These are phyloP conservation scores for Vannuccia rotundouncinata DNA, from an alignment of 2,888 invertebrate species.

Conservation along the genomic window DNA sequence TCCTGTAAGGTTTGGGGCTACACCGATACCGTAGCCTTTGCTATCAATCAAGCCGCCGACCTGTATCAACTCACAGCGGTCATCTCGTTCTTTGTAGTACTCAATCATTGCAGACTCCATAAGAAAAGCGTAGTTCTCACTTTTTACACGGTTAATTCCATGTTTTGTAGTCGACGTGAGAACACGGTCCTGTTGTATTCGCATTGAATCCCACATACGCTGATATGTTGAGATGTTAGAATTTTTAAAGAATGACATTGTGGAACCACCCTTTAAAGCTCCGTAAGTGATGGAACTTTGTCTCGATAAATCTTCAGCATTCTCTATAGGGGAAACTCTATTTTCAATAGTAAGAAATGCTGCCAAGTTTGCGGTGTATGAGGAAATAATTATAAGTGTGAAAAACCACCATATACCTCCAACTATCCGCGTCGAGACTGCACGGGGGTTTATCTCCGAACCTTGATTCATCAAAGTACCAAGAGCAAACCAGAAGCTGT, in stretches of 20 bases:
- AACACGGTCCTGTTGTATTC: slow-evolving; percentile 57
- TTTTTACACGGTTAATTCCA: slow-evolving; percentile 72
- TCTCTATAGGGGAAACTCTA: slow-evolving; percentile 88
- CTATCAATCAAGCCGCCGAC: slow-evolving; percentile 80
- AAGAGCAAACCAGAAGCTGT: slow-evolving; percentile 57
- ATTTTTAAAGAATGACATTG: slow-evolving; percentile 81
- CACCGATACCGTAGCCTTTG: slow-evolving; percentile 88
- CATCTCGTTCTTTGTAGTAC: slow-evolving; percentile 61
- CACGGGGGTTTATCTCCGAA: slow-evolving; percentile 64
- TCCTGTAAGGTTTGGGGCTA: slow-evolving; percentile 71
- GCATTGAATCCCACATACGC: slow-evolving; percentile 18
- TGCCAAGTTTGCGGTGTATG: slow-evolving; percentile 93
- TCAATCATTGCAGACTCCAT: slow-evolving; percentile 98
- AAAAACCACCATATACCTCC: slow-evolving; percentile 96
- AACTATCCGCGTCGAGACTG: slow-evolving; percentile 74
- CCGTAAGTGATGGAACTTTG: slow-evolving; percentile 90
- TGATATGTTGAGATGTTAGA: slow-evolving; percentile 60
- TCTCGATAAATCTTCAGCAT: slow-evolving; percentile 84
- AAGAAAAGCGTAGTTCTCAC: slow-evolving; percentile 87
- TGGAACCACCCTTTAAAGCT: slow-evolving; percentile 83
- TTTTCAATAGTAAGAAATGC: slow-evolving; percentile 94
- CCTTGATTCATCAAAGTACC: slow-evolving; percentile 58
- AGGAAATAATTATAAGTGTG: slow-evolving; percentile 92
- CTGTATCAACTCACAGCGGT: slow-evolving; percentile 93
- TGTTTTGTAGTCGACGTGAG: slow-evolving; percentile 69